A percentile compares a stretch with the other conserved stretches of the same genome.
These are phyloP conservation scores for Elysia crispata DNA, from an alignment of 2,888 invertebrate genomes.

Conservation along the genomic window DNA sequence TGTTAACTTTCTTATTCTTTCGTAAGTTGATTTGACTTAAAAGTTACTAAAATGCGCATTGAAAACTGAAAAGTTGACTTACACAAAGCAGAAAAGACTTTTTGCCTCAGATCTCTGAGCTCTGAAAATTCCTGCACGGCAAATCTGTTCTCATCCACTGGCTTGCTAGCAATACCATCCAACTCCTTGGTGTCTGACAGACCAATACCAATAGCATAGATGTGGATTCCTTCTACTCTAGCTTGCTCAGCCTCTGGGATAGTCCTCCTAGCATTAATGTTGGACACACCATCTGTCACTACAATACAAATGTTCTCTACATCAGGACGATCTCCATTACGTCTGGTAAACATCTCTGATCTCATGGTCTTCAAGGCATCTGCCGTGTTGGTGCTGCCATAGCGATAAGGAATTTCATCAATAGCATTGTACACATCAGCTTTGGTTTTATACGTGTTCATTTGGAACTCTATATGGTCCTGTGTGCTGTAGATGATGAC, in stretches of 20 bases:
- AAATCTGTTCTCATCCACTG: slow-evolving; percentile 61
- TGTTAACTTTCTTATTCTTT: no score
- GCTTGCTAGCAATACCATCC: slow-evolving; percentile 66
- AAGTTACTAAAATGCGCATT: no score
- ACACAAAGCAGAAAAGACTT: slow-evolving; percentile 55
- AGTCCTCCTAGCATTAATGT: slow-evolving; percentile 67
- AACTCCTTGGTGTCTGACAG: slow-evolving; percentile 66
- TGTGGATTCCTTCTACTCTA: slow-evolving; percentile 57
- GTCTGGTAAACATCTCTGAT: slow-evolving; percentile 61
- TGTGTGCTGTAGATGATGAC: slow-evolving; percentile 66
- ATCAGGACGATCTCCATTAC: slow-evolving; percentile 65
- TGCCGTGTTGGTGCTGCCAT: slow-evolving; percentile 73
- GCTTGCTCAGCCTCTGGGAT: slow-evolving; percentile 64
- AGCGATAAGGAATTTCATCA: slow-evolving; percentile 57
- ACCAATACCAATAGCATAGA: slow-evolving; percentile 67
- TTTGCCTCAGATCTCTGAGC: slow-evolving; percentile 58
- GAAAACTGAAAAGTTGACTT: neutral
- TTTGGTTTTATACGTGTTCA: slow-evolving; percentile 59
- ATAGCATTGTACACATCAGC: slow-evolving; percentile 61
- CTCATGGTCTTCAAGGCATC: slow-evolving; percentile 66
- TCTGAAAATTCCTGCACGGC: slow-evolving; percentile 64
- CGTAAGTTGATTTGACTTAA: no score
- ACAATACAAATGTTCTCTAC: slow-evolving; percentile 68
- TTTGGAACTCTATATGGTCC: slow-evolving; percentile 62
- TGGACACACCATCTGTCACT: slow-evolving; percentile 73